A percentile compares a stretch with the other conserved stretches of the same genome.
Evolutionary conservation across 1,140 invertebrate species (phyloP).

Genomic region (Formica exsecta): DNA sequence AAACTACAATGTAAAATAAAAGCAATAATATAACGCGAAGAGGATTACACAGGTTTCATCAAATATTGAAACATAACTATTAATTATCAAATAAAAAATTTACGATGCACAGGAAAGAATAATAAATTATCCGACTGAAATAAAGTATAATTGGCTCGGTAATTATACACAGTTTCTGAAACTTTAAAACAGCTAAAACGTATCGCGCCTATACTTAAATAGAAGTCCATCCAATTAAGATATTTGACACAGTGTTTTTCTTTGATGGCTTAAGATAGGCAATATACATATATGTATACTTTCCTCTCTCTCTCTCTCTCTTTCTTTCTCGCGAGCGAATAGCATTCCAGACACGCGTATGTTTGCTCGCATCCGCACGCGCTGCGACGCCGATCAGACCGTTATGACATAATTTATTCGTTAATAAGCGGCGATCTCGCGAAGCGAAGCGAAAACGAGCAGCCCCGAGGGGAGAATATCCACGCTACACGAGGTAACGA

Average conservation of each 20-base stretch:
- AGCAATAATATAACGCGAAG: neutral
- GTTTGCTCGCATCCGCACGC: slow-evolving; percentile 14
- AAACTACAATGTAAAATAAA: neutral
- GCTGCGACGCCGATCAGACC: slow-evolving; percentile 55
- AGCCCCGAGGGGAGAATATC: slow-evolving; percentile 18
- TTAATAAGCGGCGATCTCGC: slow-evolving; percentile 55
- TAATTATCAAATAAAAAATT: neutral
- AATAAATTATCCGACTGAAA: neutral
- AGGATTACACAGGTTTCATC: neutral
- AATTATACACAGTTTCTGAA: neutral
- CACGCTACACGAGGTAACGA: slow-evolving; percentile 26
- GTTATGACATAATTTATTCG: slow-evolving; percentile 72
- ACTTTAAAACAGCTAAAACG: neutral
- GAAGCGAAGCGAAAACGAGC: neutral
- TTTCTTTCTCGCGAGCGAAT: slow-evolving; percentile 15
- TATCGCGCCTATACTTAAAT: neutral
- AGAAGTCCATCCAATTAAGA: too few species aligned
- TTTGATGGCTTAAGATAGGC: slow-evolving; percentile 23
- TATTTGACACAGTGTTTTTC: too few species aligned
- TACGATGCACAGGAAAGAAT: neutral
- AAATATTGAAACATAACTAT: neutral
- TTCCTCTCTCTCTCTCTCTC: neutral
- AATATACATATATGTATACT: neutral
- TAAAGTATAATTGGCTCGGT: neutral
- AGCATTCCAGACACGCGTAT: slow-evolving; percentile 29